These are phyloP conservation scores for Phaedon cochleariae DNA, from an alignment of 2,888 invertebrate species.

Conservation along the genomic window DNA sequence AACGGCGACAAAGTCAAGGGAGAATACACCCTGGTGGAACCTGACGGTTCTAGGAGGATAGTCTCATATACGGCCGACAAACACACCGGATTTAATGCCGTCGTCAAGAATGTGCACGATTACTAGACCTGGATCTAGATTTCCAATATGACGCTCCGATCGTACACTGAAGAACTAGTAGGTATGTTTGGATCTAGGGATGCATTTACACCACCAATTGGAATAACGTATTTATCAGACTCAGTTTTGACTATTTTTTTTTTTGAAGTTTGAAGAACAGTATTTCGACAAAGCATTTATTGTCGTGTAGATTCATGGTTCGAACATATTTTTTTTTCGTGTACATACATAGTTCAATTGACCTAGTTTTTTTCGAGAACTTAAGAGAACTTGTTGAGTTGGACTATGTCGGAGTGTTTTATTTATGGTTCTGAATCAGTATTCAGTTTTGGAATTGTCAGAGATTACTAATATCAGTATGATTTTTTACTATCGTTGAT, in stretches of 20 bases:
- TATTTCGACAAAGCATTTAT: conserved; percentile 5
- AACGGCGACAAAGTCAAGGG: conserved; percentile 62
- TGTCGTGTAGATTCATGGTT: not conserved
- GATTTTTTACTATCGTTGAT: conserved; percentile 6
- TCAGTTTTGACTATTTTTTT: no score
- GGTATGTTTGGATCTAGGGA: not conserved
- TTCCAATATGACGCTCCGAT: no score
- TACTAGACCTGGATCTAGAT: conserved; percentile 32
- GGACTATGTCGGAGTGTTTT: not conserved
- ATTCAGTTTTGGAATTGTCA: conserved; percentile 4
- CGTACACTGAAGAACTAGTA: no score
- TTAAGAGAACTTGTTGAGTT: no score
- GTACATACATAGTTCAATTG: no score
- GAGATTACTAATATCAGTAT: conserved; percentile 3
- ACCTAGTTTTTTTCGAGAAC: no score
- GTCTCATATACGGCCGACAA: conserved; percentile 60
- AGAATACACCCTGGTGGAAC: conserved; percentile 60
- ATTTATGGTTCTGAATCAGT: conserved; percentile 14
- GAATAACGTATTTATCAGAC: no score
- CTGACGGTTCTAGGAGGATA: conserved; percentile 58
- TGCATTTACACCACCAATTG: no score
- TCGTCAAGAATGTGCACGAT: conserved; percentile 55
- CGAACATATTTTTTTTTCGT: not conserved
- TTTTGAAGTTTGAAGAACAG: no score
- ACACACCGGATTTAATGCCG: conserved; percentile 58